Evolutionary conservation across 92 coral and sea anemone species (phyloP).

Genomic region (Siderastrea radians): DNA sequence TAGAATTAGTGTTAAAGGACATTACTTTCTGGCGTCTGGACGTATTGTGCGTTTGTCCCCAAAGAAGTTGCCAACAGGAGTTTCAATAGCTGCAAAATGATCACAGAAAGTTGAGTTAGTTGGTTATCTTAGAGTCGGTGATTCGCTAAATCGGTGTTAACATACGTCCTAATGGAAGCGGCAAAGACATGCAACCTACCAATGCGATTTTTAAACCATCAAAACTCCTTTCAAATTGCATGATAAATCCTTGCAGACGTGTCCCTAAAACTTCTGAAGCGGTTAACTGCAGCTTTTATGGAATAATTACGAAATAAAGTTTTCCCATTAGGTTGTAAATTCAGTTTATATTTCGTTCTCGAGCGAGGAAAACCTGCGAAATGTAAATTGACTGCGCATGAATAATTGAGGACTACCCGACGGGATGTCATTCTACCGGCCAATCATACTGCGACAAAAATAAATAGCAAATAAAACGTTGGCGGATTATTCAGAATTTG

Average conservation of each 20-base stretch:
- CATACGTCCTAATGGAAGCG: not conserved
- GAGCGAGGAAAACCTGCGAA: conserved; percentile 8
- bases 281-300: not conserved
- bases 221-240: not conserved
- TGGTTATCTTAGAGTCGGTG: not conserved
- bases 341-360: conserved; percentile 22
- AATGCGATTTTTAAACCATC: not conserved
- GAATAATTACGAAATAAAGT: not conserved
- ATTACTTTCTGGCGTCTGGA: conserved; percentile 22
- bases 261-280: not conserved
- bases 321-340: not conserved
- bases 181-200: conserved; percentile 24
- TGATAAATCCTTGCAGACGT: not conserved
- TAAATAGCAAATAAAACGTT: conserved; percentile 23
- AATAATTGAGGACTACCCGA: conserved; percentile 36
- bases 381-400: conserved; percentile 32
- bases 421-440: conserved; percentile 3
- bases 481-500: conserved; percentile 14
- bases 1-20: not conserved
- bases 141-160: not conserved
- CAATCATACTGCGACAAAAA: conserved; percentile 10
- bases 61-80: conserved; percentile 17
- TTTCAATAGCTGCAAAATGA: conserved; percentile 26
- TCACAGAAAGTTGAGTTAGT: not conserved
- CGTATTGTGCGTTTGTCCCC: not conserved